Evolutionary conservation across 2,797 vertebrate species (phyloP).

Genomic region (Syndactyla subalaris): DNA sequence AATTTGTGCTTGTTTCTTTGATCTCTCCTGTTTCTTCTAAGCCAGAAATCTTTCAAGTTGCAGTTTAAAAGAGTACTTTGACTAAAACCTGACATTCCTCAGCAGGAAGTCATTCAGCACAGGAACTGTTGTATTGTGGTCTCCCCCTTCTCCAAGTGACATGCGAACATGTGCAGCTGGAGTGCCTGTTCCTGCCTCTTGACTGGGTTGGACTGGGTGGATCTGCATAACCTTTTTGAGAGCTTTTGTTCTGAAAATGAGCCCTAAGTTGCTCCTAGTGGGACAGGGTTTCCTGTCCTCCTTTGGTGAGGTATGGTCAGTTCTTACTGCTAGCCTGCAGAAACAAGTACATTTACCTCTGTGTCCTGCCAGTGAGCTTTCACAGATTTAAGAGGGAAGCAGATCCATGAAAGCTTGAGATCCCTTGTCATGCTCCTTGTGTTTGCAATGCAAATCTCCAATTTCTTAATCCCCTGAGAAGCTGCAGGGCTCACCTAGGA

Average conservation of each 20-base stretch:
- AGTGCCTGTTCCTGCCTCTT: not conserved
- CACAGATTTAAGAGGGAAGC: not conserved
- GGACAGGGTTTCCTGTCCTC: not conserved
- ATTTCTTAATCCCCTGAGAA: not conserved
- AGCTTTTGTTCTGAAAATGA: conserved; percentile 4
- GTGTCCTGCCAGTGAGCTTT: not conserved
- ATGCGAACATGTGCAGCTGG: not conserved
- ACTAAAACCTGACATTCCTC: conserved; percentile 14
- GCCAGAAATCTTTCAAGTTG: conserved; percentile 17
- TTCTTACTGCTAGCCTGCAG: not conserved
- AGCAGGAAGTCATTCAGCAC: not conserved
- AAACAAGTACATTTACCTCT: rapidly evolving
- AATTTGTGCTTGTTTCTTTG: conserved; percentile 44
- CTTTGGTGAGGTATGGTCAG: not conserved
- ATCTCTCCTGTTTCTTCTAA: conserved; percentile 33
- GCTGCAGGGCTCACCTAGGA: not conserved
- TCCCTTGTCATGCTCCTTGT: not conserved
- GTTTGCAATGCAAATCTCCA: not conserved
- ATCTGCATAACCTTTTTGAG: not conserved
- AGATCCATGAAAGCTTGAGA: not conserved
- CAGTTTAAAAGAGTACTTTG: not conserved
- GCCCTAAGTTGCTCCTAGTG: not conserved
- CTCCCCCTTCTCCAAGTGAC: not conserved
- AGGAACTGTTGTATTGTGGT: not conserved
- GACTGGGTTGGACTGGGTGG: not conserved